phyloP scores from a whole-genome alignment of 2,113 vertebrate species.

The Ceratotherium simum region DNA sequence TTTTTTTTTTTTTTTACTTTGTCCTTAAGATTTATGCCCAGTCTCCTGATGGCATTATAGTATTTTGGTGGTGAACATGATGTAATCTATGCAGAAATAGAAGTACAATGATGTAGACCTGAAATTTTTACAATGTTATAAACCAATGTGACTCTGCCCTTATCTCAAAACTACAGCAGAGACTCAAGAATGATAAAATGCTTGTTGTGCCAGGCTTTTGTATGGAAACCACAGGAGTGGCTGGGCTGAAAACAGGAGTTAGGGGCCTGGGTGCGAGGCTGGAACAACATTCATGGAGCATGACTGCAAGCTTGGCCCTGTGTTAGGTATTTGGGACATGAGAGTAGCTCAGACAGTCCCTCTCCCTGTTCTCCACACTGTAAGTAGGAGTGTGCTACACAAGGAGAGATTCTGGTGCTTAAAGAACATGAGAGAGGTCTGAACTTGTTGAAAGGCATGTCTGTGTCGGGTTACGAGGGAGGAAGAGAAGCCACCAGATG shows the following conservation, averaged over 20 bases:
- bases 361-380: not conserved
- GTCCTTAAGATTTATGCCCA: too few relatives aligned
- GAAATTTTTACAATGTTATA: too few relatives aligned
- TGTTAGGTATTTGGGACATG: fast-evolving
- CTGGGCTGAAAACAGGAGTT: not conserved
- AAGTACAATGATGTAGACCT: too few relatives aligned
- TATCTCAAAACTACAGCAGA: not conserved
- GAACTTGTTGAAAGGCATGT: not conserved
- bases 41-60: too few relatives aligned
- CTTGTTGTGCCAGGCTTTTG: not conserved
- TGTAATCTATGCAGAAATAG: too few relatives aligned
- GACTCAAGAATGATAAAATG: not conserved
- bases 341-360: not conserved
- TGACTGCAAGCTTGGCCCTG: not conserved
- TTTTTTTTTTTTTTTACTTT: too few relatives aligned
- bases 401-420: not conserved
- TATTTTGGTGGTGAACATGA: too few relatives aligned
- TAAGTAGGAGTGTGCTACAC: not conserved
- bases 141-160: not conserved
- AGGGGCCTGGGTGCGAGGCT: too few relatives aligned
- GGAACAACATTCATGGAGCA: not conserved
- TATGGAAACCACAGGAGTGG: not conserved
- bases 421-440: not conserved
- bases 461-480: not conserved
- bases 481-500: not conserved